These are phyloP conservation scores for Andrena minutula DNA, from an alignment of 2,888 invertebrate species.

Conservation along the genomic window DNA sequence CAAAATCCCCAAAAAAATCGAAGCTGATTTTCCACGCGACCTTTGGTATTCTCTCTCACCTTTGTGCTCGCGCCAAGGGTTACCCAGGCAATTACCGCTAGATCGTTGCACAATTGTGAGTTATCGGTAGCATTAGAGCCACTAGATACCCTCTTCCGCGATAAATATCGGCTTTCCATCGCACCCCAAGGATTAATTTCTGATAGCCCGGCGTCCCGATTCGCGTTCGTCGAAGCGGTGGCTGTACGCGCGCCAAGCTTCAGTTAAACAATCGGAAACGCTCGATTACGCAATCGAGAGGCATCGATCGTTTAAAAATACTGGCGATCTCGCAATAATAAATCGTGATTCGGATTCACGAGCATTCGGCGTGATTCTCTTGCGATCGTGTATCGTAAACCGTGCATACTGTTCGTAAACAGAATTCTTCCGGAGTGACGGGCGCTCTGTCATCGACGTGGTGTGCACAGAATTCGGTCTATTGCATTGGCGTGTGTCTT, in stretches of 20 bases:
- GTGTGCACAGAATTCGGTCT: slow-evolving; percentile 1
- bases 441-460: slow-evolving; percentile 5
- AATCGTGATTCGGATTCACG: neutral
- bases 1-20: too few relatives aligned
- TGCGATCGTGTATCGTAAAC: neutral
- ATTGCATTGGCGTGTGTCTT: slow-evolving; percentile 13
- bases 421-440: slow-evolving; percentile 18
- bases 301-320: slow-evolving; percentile 60
- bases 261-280: slow-evolving; percentile 55
- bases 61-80: slow-evolving; percentile 49
- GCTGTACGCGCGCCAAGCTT: slow-evolving; percentile 54
- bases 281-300: slow-evolving; percentile 46
- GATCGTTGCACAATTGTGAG: slow-evolving; percentile 44
- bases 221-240: slow-evolving; percentile 22
- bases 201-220: slow-evolving; percentile 15
- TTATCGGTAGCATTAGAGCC: slow-evolving; percentile 22
- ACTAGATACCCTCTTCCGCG: neutral
- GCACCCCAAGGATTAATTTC: neutral
- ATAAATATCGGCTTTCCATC: slow-evolving; percentile 6
- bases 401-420: slow-evolving; percentile 16
- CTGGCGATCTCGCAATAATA: slow-evolving; percentile 28
- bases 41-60: slow-evolving; percentile 38
- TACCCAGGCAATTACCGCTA: slow-evolving; percentile 36
- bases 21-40: too few relatives aligned
- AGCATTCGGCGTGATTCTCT: neutral